These are phyloP conservation scores for Alligator sinensis DNA, from an alignment of 2,113 vertebrate species.

Conservation along the genomic window DNA sequence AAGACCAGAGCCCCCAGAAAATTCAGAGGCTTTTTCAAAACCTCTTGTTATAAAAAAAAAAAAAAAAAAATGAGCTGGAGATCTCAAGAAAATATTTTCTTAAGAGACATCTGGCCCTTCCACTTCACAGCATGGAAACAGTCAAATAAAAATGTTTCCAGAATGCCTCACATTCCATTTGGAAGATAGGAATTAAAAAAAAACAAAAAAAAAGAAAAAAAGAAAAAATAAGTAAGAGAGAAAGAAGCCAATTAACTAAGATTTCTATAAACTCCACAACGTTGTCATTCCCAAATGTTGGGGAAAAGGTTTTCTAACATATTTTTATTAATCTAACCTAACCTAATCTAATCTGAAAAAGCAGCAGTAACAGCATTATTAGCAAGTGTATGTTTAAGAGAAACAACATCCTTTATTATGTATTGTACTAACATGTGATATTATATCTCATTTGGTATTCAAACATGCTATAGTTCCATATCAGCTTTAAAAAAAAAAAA, in stretches of 20 bases:
- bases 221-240: not conserved
- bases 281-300: not conserved
- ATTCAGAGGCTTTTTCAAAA: not conserved
- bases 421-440: not conserved
- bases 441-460: not conserved
- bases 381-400: not conserved
- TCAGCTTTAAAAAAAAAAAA: not conserved
- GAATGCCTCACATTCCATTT: not conserved
- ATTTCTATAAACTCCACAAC: not conserved
- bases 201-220: not conserved
- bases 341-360: not conserved
- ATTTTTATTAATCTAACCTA: not conserved
- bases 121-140: slow-evolving; percentile 18
- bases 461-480: not conserved
- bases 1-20: not conserved
- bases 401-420: not conserved
- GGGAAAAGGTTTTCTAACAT: not conserved
- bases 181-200: not conserved
- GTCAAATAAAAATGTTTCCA: not conserved
- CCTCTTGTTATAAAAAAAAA: not conserved
- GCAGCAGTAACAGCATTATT: not conserved
- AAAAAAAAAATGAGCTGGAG: not conserved
- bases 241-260: not conserved
- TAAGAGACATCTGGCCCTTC: slow-evolving; percentile 15
- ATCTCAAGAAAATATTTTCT: not conserved